Percentiles rank a stretch among this genome's conserved stretches.
These are phyloP conservation scores for Nesidiocoris tenuis DNA, from an alignment of 2,888 invertebrate genomes.

Conservation along the genomic window DNA sequence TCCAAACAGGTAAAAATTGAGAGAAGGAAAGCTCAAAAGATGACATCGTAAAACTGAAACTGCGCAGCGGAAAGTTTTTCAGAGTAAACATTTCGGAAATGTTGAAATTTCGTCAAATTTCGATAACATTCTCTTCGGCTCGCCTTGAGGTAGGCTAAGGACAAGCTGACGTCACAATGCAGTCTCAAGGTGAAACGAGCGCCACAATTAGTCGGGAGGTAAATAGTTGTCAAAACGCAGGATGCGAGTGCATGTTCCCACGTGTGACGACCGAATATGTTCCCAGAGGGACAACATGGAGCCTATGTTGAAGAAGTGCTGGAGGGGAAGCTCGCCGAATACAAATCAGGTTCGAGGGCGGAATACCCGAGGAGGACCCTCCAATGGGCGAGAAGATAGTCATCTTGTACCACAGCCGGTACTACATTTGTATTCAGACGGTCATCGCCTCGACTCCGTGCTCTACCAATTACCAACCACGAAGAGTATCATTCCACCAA, in stretches of 20 bases:
- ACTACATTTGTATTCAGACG: conserved; percentile 42
- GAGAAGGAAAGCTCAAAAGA: too few species aligned
- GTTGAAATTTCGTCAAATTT: too few species aligned
- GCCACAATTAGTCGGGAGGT: conserved; percentile 23
- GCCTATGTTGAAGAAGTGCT: conserved; percentile 8
- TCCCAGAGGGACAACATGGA: conserved; percentile 26
- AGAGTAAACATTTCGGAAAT: too few species aligned
- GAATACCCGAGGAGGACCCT: conserved; percentile 36
- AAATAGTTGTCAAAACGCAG: conserved; percentile 22
- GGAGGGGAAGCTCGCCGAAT: conserved; percentile 30
- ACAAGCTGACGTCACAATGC: background rate
- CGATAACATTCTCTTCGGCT: too few species aligned
- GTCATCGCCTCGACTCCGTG: conserved; percentile 40
- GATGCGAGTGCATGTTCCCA: conserved; percentile 24
- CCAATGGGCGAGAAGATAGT: conserved; percentile 40
- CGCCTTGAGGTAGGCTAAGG: background rate
- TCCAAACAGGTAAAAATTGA: too few species aligned
- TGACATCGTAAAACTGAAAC: too few species aligned
- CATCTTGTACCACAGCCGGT: conserved; percentile 27
- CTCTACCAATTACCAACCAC: conserved; percentile 41
- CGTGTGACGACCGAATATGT: conserved; percentile 44
- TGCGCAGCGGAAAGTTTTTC: too few species aligned
- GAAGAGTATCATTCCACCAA: conserved; percentile 18
- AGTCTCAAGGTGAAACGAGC: background rate
- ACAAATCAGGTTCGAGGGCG: conserved; percentile 41